Conservation (phyloP, 2,888 invertebrate genomes). For the Oithona nana region DNA sequence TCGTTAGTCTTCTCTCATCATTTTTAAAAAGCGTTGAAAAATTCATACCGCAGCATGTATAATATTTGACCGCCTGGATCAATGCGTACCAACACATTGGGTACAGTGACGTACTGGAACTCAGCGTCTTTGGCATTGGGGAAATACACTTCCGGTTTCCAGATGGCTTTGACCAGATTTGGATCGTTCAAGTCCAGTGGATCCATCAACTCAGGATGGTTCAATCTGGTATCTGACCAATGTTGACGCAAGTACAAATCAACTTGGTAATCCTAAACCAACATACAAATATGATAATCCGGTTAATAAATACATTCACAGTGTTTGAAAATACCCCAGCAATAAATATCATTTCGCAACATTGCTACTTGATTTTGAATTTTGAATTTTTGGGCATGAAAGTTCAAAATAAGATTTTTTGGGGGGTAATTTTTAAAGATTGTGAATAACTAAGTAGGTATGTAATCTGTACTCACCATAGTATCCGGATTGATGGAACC, state of each 20-base stretch:
- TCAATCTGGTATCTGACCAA: slow-evolving; percentile 32
- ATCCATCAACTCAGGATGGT: slow-evolving; percentile 28
- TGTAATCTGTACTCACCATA: slow-evolving; percentile 29
- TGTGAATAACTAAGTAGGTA: no score
- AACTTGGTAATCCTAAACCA: slow-evolving; percentile 32
- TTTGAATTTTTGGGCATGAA: no score
- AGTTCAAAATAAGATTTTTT: no score
- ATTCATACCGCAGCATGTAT: slow-evolving; percentile 33
- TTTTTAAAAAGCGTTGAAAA: neutral
- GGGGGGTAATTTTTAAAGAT: no score
- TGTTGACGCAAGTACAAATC: slow-evolving; percentile 33
- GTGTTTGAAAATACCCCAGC: no score
- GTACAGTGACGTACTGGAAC: slow-evolving; percentile 34
- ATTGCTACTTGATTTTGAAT: no score
- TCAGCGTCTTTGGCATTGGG: slow-evolving; percentile 34
- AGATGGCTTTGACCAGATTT: slow-evolving; percentile 31
- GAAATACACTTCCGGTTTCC: slow-evolving; percentile 33
- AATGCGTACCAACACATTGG: slow-evolving; percentile 33
- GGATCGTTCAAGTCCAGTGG: slow-evolving; percentile 32
- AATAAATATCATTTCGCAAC: no score
- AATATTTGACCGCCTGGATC: slow-evolving; percentile 32
- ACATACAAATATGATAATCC: no score
- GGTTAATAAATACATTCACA: no score
- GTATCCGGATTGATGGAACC: slow-evolving; percentile 32
- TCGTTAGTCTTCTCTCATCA: neutral